Conservation (phyloP, 2,888 invertebrate species). For the Papilio protenor region DNA sequence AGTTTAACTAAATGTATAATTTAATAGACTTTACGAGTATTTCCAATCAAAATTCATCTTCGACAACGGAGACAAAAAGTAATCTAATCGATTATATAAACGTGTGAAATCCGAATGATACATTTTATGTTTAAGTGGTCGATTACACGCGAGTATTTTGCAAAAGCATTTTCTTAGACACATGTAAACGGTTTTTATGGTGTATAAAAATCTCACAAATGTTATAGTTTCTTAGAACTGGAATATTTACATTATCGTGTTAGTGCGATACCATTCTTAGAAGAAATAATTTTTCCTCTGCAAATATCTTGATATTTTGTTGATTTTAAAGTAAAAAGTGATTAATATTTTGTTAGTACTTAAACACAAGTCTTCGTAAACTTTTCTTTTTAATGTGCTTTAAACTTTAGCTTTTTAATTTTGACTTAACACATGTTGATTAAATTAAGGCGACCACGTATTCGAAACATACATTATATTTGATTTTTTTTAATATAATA, state of each 20-base stretch:
- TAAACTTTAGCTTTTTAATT: not conserved
- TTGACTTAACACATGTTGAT: too few relatives aligned
- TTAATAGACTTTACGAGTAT: not conserved
- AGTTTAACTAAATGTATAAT: not conserved
- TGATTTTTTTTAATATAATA: too few relatives aligned
- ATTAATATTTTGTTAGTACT: too few relatives aligned
- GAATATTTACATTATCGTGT: not conserved
- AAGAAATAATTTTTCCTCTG: not conserved
- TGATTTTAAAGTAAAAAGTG: too few relatives aligned
- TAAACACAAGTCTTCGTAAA: not conserved
- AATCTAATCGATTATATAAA: conserved; percentile 41
- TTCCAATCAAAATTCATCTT: conserved; percentile 21
- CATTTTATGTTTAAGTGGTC: conserved; percentile 39
- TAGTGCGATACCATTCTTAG: not conserved
- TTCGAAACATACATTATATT: too few relatives aligned
- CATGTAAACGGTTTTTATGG: conserved; percentile 35
- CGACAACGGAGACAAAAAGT: conserved; percentile 20
- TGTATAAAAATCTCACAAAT: conserved; percentile 11
- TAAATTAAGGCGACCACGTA: too few relatives aligned
- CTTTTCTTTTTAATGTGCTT: not conserved
- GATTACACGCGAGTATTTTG: conserved; percentile 34
- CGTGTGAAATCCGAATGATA: conserved; percentile 41
- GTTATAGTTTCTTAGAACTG: not conserved
- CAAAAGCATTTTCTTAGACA: conserved; percentile 22
- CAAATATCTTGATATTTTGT: not conserved